Evolutionary conservation across 2,888 invertebrate species (phyloP), one percentile per base, ranked within the genome.

Genomic region (Cremastinae sp.): DNA sequence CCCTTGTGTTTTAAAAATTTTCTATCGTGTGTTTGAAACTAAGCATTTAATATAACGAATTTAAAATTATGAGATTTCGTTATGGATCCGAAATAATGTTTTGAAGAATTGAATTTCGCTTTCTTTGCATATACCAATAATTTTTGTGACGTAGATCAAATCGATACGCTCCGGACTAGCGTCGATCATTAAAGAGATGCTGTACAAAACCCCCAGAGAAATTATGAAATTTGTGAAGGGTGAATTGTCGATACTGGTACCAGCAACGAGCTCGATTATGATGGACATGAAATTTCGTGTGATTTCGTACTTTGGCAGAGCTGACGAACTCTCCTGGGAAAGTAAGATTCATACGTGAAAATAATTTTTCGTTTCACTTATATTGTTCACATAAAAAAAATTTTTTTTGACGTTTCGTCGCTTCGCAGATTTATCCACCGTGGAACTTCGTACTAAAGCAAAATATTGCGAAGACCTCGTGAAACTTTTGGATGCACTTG

Each of bases 251-350:
- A 91, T 90, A 79, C 90, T 92, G 78, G 90, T 94, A 65, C 93
- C 94, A 7, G 89, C 89, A 55, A 91, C 90, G 16, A 94, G 93
- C 87, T 93, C 94, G 86, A 91, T 93, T 53, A 90, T 92, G 59
- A 86, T 93, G 28, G 93, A 94, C 83, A 88, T 94, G 62, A 93
- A 94, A 83, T 93, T 92, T 83, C 91, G 91, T 74, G 90, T 94
- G 8, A 90, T 94, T 79, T 94, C 93, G 90, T 90, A 91, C 62
- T 90, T 93, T 73, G 94, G 94, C 39, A 91, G 93, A 81, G 85
- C 87, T 9, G 90, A 92, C 47, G 92, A 91, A 77, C 91, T 91
- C 81, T 87, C 88, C 53, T 94, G 92, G 92, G 88, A 91, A 85
- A 93, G 94, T 94, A 14, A 14, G 14, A 47, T 14, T 14, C 14